These are phyloP conservation scores for Diabrotica undecimpunctata DNA, from an alignment of 1,140 invertebrate species.

Conservation along the genomic window DNA sequence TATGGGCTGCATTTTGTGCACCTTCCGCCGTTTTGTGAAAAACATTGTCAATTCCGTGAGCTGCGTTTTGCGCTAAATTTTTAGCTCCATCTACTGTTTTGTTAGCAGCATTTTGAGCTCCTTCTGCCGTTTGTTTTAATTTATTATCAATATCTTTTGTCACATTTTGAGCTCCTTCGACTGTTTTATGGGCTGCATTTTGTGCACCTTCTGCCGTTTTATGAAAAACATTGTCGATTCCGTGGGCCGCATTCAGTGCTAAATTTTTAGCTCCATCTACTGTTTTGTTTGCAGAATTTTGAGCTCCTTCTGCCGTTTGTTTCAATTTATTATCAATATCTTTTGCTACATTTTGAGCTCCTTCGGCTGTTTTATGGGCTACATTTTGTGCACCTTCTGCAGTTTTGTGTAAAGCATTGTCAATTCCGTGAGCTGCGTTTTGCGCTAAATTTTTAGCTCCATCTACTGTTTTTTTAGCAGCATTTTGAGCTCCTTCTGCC, in stretches of 20 bases:
- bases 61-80: constrained; percentile 6
- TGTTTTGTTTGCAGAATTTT: constrained; percentile 15
- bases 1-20: constrained; percentile 18
- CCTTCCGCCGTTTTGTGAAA: constrained; percentile 11
- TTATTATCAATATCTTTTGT: constrained; percentile 25
- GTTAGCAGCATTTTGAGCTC: constrained; percentile 17
- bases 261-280: constrained; percentile 17
- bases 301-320: constrained; percentile 20
- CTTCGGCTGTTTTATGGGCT: constrained; percentile 15
- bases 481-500: constrained; percentile 12
- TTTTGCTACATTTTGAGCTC: constrained; percentile 24
- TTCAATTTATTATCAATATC: constrained; percentile 24
- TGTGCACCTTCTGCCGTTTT: constrained; percentile 17
- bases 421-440: constrained; percentile 15
- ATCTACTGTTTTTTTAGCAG: constrained; percentile 10
- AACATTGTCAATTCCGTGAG: constrained; percentile 15
- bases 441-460: constrained; percentile 15
- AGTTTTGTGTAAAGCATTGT: constrained; percentile 25
- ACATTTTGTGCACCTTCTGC: constrained; percentile 15
- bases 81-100: constrained; percentile 13
- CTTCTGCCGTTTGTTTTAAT: constrained; percentile 19
- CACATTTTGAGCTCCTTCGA: constrained; percentile 18
- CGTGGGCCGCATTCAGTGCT: constrained; percentile 4
- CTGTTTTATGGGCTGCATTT: constrained; percentile 16
- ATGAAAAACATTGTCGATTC: constrained; percentile 16